Conservation (phyloP, 2,888 invertebrate genomes). For the Athalia cordata region DNA sequence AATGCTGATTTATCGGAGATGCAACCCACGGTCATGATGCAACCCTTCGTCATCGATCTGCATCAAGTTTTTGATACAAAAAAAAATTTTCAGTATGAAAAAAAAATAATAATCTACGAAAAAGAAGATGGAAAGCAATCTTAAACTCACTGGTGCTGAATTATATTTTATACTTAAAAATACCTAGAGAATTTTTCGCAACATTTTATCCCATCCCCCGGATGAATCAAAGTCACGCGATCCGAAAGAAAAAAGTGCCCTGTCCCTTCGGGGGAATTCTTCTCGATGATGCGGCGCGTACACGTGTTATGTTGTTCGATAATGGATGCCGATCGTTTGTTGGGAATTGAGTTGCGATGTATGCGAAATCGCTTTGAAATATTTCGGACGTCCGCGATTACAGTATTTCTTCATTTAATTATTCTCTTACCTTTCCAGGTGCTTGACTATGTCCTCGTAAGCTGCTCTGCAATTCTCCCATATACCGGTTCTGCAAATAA, state of each 20-base stretch:
- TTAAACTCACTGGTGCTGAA: background rate
- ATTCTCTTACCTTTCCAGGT: slow-evolving; percentile 89
- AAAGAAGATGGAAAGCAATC: background rate
- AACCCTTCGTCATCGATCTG: slow-evolving; percentile 11
- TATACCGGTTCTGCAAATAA: slow-evolving; percentile 84
- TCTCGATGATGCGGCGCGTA: background rate
- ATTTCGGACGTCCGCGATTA: background rate
- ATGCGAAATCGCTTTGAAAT: background rate
- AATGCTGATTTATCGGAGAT: slow-evolving; percentile 72
- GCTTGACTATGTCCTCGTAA: slow-evolving; percentile 96
- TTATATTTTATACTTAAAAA: background rate
- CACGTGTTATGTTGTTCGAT: background rate
- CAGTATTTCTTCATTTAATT: background rate
- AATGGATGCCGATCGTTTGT: background rate
- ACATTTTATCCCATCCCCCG: too few relatives aligned
- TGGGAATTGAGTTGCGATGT: background rate
- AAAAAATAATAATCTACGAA: too few relatives aligned
- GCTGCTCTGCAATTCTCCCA: slow-evolving; percentile 97
- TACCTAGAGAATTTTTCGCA: too few relatives aligned
- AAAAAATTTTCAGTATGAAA: background rate
- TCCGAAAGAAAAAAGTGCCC: background rate
- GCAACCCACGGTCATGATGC: slow-evolving; percentile 50
- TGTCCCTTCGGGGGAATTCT: background rate
- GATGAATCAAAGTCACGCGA: slow-evolving; percentile 1
- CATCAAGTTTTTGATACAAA: background rate